Conservation (phyloP, 1,140 invertebrate species). For the Zaprionus africanus region DNA sequence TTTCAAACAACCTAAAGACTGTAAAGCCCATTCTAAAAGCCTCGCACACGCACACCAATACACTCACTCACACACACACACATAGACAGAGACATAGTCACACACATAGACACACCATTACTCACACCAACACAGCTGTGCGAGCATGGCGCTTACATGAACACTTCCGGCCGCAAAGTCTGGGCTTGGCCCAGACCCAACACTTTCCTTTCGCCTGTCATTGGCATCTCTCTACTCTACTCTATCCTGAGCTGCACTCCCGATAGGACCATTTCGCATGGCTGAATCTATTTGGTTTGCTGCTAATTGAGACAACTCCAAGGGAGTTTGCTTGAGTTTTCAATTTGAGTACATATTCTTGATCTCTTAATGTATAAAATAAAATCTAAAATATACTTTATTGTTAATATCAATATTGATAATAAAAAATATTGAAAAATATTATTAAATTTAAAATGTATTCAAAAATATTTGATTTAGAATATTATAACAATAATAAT, state of each 20-base stretch:
- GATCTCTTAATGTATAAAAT: too few species aligned
- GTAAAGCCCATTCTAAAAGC: conserved; percentile 18
- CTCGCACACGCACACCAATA: conserved; percentile 1
- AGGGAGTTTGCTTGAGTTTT: background rate
- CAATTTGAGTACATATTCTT: background rate
- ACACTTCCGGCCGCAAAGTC: conserved; percentile 67
- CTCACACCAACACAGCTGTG: background rate
- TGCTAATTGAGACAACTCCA: background rate
- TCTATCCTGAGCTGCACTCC: conserved; percentile 11
- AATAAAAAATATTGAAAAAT: too few species aligned
- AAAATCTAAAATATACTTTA: too few species aligned
- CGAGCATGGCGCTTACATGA: conserved; percentile 40
- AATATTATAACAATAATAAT: too few species aligned
- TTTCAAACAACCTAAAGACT: conserved; percentile 29
- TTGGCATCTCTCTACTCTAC: conserved; percentile 31
- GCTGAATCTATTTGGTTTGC: background rate
- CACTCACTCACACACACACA: conserved; percentile 10
- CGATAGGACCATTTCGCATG: conserved; percentile 9
- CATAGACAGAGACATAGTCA: too few species aligned
- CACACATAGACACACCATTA: conserved; percentile 4
- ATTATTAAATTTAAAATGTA: too few species aligned
- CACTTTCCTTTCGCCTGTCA: conserved; percentile 50
- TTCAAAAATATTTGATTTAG: too few species aligned
- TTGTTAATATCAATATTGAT: too few species aligned
- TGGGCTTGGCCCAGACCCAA: conserved; percentile 52